phyloP scores from a whole-genome alignment of 2,888 invertebrate genomes.

The Eumacrocentrus americanus region DNA sequence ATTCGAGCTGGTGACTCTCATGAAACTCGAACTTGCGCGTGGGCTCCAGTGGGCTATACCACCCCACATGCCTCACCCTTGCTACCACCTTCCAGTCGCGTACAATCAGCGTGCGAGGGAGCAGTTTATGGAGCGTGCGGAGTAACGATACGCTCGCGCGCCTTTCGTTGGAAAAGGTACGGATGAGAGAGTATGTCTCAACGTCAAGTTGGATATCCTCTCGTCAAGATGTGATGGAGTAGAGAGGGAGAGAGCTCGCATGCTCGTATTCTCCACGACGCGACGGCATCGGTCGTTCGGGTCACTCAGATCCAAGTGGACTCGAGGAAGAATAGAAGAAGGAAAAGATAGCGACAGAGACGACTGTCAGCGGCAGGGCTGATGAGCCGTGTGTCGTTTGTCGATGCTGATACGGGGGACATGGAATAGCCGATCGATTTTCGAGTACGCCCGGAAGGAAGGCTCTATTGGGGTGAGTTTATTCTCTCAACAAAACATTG shows the following conservation, averaged over 20 bases:
- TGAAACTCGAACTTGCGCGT: conserved; percentile 8
- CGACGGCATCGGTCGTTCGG: no score
- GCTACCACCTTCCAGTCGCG: conserved; percentile 1
- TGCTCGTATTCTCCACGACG: no score
- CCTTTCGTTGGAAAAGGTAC: no score
- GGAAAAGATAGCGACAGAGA: no score
- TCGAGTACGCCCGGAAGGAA: conserved; percentile 13
- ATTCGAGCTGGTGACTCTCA: conserved; percentile 2
- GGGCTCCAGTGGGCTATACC: not conserved
- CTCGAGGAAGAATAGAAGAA: not conserved
- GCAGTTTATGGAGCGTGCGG: no score
- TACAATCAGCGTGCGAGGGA: conserved; percentile 9
- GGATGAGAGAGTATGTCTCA: not conserved
- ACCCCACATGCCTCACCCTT: conserved; percentile 12
- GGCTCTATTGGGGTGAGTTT: conserved; percentile 16
- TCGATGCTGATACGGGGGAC: conserved; percentile 18
- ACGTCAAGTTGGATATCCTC: conserved; percentile 7
- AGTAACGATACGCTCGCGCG: no score
- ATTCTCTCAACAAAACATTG: not conserved
- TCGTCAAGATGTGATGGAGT: no score
- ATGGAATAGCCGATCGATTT: conserved; percentile 27
- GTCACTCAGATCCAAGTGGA: no score
- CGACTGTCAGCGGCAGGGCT: no score
- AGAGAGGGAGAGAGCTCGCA: no score
- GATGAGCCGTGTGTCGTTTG: no score